A percentile compares a stretch with the other conserved stretches of the same genome.
These are phyloP conservation scores for Malacosoma neustria DNA, from an alignment of 2,888 invertebrate species.

Conservation along the genomic window DNA sequence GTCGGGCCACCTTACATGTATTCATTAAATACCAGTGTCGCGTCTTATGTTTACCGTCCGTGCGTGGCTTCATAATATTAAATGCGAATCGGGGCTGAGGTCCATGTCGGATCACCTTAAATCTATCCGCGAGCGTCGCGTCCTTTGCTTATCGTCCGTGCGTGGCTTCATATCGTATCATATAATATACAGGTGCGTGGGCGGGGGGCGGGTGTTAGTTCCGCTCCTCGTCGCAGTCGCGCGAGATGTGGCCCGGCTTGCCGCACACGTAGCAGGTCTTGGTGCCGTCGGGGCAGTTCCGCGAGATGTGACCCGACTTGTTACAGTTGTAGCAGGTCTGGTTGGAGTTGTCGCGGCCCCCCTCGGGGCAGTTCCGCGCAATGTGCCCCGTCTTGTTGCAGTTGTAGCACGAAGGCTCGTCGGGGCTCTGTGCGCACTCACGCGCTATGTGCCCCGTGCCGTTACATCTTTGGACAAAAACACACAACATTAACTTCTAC, in stretches of 20 bases:
- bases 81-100: too few species aligned
- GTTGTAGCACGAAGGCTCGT: slow-evolving; percentile 93
- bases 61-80: too few species aligned
- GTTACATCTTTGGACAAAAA: slow-evolving; percentile 83
- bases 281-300: slow-evolving; percentile 88
- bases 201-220: slow-evolving; percentile 53
- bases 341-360: slow-evolving; percentile 79
- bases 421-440: slow-evolving; percentile 89
- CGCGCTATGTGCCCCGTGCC: slow-evolving; percentile 95
- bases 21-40: too few species aligned
- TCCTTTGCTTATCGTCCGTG: slow-evolving; percentile 73
- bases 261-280: slow-evolving; percentile 96
- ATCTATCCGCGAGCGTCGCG: slow-evolving; percentile 55
- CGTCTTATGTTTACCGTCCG: too few species aligned
- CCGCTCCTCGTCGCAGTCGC: slow-evolving; percentile 90
- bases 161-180: slow-evolving; percentile 33
- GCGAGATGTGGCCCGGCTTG: slow-evolving; percentile 92
- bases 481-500: slow-evolving; percentile 3
- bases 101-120: too few species aligned
- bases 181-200: slow-evolving; percentile 47
- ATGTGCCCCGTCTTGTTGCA: slow-evolving; percentile 96
- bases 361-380: slow-evolving; percentile 89
- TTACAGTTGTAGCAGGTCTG: slow-evolving; percentile 96
- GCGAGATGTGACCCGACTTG: slow-evolving; percentile 93
- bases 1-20: too few species aligned